Percentiles rank a stretch among this genome's conserved stretches.
Evolutionary conservation across 2,888 invertebrate genomes (phyloP).

Genomic region (Lottia scabra): DNA sequence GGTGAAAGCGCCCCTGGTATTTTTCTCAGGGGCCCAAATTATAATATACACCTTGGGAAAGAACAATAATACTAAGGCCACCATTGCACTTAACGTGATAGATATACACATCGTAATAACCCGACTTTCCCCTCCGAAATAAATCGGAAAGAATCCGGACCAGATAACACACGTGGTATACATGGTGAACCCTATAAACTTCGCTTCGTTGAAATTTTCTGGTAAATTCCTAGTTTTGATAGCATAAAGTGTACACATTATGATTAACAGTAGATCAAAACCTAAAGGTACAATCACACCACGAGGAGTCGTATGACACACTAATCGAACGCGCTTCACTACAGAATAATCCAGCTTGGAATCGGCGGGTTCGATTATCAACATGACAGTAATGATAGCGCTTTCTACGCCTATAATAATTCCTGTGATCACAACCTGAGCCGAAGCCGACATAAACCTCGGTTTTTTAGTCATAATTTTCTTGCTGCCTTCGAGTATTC

Average conservation of each 20-base stretch:
- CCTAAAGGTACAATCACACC: constrained; percentile 83
- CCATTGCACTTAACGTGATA: constrained; percentile 80
- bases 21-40: constrained; percentile 80
- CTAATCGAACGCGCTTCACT: constrained; percentile 74
- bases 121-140: constrained; percentile 84
- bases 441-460: constrained; percentile 79
- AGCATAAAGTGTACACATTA: constrained; percentile 93
- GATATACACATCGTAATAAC: constrained; percentile 78
- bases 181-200: constrained; percentile 93
- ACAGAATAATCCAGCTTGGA: constrained; percentile 70
- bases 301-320: constrained; percentile 76
- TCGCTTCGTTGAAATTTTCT: constrained; percentile 91
- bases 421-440: constrained; percentile 81
- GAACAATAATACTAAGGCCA: constrained; percentile 80
- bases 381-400: constrained; percentile 75
- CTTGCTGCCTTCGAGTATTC: constrained; percentile 97
- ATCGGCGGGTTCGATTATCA: constrained; percentile 75
- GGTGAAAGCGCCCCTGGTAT: constrained; percentile 81
- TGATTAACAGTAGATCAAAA: constrained; percentile 79
- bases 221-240: constrained; percentile 85
- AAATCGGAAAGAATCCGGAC: constrained; percentile 97
- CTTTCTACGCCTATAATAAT: constrained; percentile 91
- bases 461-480: constrained; percentile 90
- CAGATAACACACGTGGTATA: constrained; percentile 95
- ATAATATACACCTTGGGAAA: constrained; percentile 84